phyloP scores from a whole-genome alignment of 2,888 invertebrate genomes.

The Macroteleia sp. region DNA sequence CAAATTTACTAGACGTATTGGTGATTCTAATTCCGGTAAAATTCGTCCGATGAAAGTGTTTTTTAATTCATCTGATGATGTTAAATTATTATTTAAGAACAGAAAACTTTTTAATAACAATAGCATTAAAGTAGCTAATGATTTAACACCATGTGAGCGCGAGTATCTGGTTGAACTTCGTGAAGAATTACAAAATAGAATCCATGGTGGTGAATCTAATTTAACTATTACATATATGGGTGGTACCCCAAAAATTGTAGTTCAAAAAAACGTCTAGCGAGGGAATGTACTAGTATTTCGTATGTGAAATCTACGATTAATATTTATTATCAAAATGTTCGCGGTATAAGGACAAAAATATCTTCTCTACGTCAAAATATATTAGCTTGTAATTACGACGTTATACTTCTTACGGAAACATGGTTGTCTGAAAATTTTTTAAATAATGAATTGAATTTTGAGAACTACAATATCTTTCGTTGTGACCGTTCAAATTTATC shows the following conservation, averaged over 20 bases:
- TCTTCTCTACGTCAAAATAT: background rate
- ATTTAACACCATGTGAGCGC: too few species aligned
- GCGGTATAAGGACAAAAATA: slow-evolving; percentile 4
- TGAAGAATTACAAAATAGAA: background rate
- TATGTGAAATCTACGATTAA: background rate
- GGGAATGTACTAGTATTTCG: background rate
- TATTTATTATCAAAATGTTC: slow-evolving; percentile 19
- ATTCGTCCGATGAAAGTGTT: too few species aligned
- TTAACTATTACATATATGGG: background rate
- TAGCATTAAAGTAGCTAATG: too few species aligned
- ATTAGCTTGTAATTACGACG: background rate
- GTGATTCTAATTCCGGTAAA: too few species aligned
- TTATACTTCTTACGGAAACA: background rate
- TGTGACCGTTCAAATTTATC: background rate
- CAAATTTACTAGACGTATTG: too few species aligned
- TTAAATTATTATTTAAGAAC: too few species aligned
- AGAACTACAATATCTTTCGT: background rate
- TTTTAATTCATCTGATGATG: too few species aligned
- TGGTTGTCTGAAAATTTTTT: background rate
- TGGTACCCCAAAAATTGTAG: background rate
- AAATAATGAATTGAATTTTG: background rate
- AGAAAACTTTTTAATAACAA: too few species aligned
- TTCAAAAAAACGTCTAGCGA: background rate
- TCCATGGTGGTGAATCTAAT: background rate
- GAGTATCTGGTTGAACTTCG: too few species aligned